Evolutionary conservation across 2,113 vertebrate genomes (phyloP).

Genomic region (Phycodurus eques): DNA sequence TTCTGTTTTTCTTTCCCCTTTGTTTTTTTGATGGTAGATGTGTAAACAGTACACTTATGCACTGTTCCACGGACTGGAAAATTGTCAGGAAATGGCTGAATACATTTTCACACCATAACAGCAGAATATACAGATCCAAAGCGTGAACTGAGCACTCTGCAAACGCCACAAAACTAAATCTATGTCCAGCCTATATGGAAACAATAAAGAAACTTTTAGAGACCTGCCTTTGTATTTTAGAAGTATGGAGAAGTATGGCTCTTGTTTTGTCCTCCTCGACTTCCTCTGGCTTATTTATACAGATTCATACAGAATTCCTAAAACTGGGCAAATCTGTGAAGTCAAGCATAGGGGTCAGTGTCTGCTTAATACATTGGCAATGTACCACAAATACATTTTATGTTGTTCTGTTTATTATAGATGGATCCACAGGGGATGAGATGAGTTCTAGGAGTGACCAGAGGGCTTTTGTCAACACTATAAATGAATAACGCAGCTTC

Average conservation of each 20-base stretch:
- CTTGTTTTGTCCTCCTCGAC: too few species aligned
- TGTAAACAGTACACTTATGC: slow-evolving; percentile 17
- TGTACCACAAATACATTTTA: background rate
- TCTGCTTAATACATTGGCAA: background rate
- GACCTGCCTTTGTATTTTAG: background rate
- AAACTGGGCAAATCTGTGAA: background rate
- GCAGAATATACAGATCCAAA: slow-evolving; percentile 20
- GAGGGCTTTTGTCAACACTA: slow-evolving; percentile 24
- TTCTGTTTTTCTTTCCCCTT: background rate
- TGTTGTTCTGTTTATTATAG: background rate
- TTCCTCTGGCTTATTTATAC: background rate
- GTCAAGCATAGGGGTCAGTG: background rate
- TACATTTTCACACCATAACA: slow-evolving; percentile 1
- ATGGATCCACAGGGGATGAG: background rate
- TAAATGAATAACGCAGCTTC: slow-evolving; percentile 30
- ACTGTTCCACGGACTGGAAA: slow-evolving; percentile 17
- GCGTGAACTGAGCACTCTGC: slow-evolving; percentile 38
- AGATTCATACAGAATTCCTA: background rate
- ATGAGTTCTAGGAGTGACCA: slow-evolving; percentile 6
- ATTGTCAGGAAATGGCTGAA: slow-evolving; percentile 11
- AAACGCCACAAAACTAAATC: slow-evolving; percentile 9
- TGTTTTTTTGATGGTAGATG: background rate
- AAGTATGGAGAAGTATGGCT: too few species aligned
- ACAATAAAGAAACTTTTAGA: background rate
- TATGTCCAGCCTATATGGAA: too few species aligned